phyloP scores from a whole-genome alignment of 2,113 vertebrate genomes.

The Ammodytes dubius region DNA sequence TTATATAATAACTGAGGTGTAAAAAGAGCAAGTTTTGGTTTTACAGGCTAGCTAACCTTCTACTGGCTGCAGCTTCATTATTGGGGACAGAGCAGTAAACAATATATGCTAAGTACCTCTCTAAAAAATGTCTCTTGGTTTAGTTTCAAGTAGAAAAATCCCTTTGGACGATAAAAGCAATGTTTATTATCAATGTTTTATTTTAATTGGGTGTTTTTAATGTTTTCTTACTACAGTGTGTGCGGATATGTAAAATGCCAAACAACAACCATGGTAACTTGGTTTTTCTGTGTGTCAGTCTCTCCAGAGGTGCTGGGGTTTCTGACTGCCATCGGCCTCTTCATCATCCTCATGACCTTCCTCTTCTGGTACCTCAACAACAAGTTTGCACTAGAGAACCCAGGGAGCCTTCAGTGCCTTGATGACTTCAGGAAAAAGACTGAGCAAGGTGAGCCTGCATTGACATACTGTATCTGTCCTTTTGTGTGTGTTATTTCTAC shows the following conservation, averaged over 20 bases:
- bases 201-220: neutral
- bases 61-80: neutral
- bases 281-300: conserved; percentile 82
- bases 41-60: neutral
- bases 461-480: neutral
- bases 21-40: too few relatives aligned
- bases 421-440: conserved; percentile 90
- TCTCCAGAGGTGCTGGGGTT: conserved; percentile 98
- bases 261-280: neutral
- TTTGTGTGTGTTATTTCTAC: neutral
- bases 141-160: neutral
- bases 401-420: conserved; percentile 91
- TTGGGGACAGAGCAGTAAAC: too few relatives aligned
- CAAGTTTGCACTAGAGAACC: conserved; percentile 94
- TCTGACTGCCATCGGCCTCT: conserved; percentile 93
- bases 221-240: neutral
- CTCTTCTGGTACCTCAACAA: conserved; percentile 98
- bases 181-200: neutral
- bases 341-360: conserved; percentile 94
- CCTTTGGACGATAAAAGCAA: neutral
- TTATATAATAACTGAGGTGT: too few relatives aligned
- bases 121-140: neutral
- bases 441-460: conserved; percentile 87
- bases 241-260: neutral
- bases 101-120: too few relatives aligned